Percentiles rank a stretch among this genome's conserved stretches.
Evolutionary conservation across 1,140 invertebrate genomes (phyloP).

Genomic region (Ceratosolen fusciceps): DNA sequence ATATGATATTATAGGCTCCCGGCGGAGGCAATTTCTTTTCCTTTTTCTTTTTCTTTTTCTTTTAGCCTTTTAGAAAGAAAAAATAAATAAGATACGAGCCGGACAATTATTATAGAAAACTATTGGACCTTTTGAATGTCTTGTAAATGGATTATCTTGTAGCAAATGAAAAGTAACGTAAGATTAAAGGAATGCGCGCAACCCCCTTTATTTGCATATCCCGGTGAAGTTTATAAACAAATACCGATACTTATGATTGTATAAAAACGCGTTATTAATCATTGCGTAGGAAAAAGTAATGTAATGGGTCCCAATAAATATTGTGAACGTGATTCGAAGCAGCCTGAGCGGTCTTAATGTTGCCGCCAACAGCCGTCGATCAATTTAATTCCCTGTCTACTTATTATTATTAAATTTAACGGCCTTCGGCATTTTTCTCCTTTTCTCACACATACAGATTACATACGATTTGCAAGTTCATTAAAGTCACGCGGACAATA

Average conservation of each 20-base stretch:
- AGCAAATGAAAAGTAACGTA: background rate
- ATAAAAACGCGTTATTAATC: background rate
- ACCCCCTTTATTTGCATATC: too few species aligned
- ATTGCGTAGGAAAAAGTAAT: background rate
- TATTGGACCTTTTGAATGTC: background rate
- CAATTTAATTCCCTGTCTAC: background rate
- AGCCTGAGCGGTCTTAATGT: background rate
- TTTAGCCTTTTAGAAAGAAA: background rate
- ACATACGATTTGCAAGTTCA: too few species aligned
- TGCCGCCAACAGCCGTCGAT: background rate
- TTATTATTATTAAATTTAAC: background rate
- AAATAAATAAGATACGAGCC: background rate
- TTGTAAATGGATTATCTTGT: background rate
- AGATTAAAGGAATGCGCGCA: too few species aligned
- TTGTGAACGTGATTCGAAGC: background rate
- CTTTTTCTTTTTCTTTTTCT: too few species aligned
- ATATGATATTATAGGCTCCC: background rate
- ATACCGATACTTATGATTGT: background rate
- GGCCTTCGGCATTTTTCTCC: too few species aligned
- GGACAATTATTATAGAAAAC: background rate
- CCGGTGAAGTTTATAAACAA: background rate
- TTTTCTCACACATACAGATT: too few species aligned
- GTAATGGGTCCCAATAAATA: background rate
- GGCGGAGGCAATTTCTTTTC: background rate
- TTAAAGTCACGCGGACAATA: too few species aligned